These are phyloP conservation scores for Scomberomorus guttatus DNA, from an alignment of 2,797 vertebrate genomes.

Conservation along the genomic window DNA sequence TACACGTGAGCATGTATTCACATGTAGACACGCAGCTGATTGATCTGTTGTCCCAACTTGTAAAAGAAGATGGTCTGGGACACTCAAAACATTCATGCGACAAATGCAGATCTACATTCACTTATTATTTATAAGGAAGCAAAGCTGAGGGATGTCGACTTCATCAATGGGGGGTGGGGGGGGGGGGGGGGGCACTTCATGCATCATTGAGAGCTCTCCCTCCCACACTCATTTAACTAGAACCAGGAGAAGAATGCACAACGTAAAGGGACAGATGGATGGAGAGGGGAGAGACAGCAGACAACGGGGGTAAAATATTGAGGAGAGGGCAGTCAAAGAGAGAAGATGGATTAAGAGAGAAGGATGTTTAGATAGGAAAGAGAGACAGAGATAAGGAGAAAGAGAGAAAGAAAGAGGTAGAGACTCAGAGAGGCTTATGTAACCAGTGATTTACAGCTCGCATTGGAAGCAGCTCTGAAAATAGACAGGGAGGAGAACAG, in stretches of 20 bases:
- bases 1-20: not conserved
- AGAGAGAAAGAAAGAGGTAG: conserved; percentile 67
- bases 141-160: conserved; percentile 61
- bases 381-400: conserved; percentile 55
- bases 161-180: conserved; percentile 56
- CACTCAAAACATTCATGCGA: conserved; percentile 40
- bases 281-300: conserved; percentile 28
- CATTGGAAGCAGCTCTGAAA: conserved; percentile 83
- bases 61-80: conserved; percentile 33
- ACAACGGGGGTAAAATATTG: conserved; percentile 37
- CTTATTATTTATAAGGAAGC: conserved; percentile 72
- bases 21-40: conserved; percentile 7
- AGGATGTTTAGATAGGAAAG: conserved; percentile 58
- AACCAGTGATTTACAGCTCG: conserved; percentile 83
- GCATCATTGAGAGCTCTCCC: conserved; percentile 70
- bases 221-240: conserved; percentile 50
- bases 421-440: conserved; percentile 79
- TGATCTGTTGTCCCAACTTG: conserved; percentile 60
- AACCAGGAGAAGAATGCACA: conserved; percentile 51
- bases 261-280: conserved; percentile 37
- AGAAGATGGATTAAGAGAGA: conserved; percentile 52
- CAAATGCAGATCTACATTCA: conserved; percentile 53
- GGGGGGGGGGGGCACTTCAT: conserved; percentile 55
- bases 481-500: conserved; percentile 86
- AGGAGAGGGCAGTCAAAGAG: conserved; percentile 39